These are phyloP conservation scores for Noctilio leporinus DNA, from an alignment of 2,113 vertebrate species.

Conservation along the genomic window DNA sequence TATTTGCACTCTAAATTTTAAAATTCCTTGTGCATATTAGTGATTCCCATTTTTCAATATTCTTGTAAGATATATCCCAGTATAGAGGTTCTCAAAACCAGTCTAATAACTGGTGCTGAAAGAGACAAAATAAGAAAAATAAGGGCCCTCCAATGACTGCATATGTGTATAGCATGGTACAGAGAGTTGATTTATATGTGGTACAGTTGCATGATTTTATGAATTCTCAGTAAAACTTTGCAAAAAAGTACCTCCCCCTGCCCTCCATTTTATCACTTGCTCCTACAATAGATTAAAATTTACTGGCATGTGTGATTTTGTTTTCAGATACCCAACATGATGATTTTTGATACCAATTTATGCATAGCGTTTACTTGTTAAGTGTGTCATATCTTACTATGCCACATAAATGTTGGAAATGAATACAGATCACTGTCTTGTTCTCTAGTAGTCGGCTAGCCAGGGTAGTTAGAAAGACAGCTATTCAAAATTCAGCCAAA, in stretches of 20 bases:
- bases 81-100: neutral
- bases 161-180: neutral
- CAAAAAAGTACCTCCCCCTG: too few relatives aligned
- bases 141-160: neutral
- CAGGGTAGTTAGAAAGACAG: neutral
- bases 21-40: neutral
- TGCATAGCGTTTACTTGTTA: neutral
- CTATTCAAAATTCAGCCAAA: neutral
- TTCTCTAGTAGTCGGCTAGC: neutral
- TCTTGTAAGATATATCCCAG: neutral
- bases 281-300: neutral
- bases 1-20: neutral
- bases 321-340: neutral
- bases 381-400: neutral
- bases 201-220: neutral
- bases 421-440: neutral
- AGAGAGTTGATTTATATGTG: neutral
- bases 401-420: neutral
- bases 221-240: neutral
- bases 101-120: neutral
- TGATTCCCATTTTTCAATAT: neutral
- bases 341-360: neutral
- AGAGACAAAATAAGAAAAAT: neutral
- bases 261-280: neutral
- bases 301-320: neutral